Conservation (phyloP, 2,888 invertebrate species). For the Lasioglossum calceatum region DNA sequence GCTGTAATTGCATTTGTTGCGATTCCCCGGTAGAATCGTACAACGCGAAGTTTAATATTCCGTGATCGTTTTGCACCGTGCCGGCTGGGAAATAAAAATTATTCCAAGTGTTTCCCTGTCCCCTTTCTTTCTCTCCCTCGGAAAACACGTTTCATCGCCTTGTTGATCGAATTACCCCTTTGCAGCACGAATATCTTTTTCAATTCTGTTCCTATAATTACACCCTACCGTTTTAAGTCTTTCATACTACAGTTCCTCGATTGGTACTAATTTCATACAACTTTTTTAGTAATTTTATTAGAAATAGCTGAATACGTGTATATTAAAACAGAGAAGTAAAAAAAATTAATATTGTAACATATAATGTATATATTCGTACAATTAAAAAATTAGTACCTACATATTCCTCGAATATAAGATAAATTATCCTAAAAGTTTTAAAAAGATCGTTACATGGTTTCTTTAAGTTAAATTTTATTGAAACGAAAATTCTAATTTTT, state of each 20-base stretch:
- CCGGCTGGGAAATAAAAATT: neutral
- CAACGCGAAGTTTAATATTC: constrained; percentile 43
- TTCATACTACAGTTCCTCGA: neutral
- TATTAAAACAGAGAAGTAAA: neutral
- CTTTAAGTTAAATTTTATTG: neutral
- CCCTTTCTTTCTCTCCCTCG: too few relatives aligned
- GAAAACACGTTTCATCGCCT: neutral
- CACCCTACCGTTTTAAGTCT: neutral
- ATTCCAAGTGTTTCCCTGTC: neutral
- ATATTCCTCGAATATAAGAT: neutral
- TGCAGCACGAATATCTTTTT: neutral
- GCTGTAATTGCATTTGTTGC: constrained; percentile 67
- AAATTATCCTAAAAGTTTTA: neutral
- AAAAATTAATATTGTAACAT: neutral
- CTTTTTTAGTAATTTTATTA: neutral
- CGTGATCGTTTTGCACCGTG: constrained; percentile 13
- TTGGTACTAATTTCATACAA: neutral
- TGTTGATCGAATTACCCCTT: neutral
- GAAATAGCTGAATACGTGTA: neutral
- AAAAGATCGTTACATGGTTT: neutral
- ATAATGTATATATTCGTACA: too few relatives aligned
- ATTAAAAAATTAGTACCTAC: too few relatives aligned
- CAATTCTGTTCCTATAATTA: neutral
- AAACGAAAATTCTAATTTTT: neutral
- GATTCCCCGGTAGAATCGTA: constrained; percentile 44